These are phyloP conservation scores for Dendronephthya gigantea DNA, from an alignment of 64 coral and sea anemone genomes.

Conservation along the genomic window DNA sequence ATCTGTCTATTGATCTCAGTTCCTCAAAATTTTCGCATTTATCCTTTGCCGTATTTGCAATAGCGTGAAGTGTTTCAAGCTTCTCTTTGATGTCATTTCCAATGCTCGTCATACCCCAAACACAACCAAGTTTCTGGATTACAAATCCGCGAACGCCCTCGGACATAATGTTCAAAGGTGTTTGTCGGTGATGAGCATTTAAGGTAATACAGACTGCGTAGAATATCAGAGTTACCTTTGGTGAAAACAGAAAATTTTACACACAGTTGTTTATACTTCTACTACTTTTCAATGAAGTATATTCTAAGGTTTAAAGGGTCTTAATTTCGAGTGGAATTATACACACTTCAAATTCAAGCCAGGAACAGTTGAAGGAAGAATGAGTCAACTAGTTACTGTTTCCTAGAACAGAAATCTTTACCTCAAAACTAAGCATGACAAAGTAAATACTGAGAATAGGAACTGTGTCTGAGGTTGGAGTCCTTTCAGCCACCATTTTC, in stretches of 20 bases:
- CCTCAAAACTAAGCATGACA: slow-evolving; percentile 9
- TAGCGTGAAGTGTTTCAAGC: not conserved
- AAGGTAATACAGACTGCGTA: not conserved
- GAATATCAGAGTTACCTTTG: not conserved
- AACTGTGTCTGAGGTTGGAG: not conserved
- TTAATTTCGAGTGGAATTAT: too few relatives aligned
- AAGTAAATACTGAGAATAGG: not conserved
- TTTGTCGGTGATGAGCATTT: not conserved
- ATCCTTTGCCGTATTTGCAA: not conserved
- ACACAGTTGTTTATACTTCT: not conserved
- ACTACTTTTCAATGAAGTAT: too few relatives aligned
- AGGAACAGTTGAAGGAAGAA: too few relatives aligned
- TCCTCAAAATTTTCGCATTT: not conserved
- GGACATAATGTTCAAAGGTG: not conserved
- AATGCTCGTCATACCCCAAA: not conserved
- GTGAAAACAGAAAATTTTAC: not conserved
- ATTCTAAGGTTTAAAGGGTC: too few relatives aligned
- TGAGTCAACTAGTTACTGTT: too few relatives aligned
- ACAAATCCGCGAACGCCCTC: not conserved
- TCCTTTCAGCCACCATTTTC: not conserved
- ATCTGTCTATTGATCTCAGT: not conserved
- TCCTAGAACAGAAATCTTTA: too few relatives aligned
- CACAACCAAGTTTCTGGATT: not conserved
- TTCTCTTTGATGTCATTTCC: not conserved
- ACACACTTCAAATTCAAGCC: too few relatives aligned